These are phyloP conservation scores for Cataglyphis rosenhaueri DNA, from an alignment of 2,888 invertebrate genomes.

Conservation along the genomic window DNA sequence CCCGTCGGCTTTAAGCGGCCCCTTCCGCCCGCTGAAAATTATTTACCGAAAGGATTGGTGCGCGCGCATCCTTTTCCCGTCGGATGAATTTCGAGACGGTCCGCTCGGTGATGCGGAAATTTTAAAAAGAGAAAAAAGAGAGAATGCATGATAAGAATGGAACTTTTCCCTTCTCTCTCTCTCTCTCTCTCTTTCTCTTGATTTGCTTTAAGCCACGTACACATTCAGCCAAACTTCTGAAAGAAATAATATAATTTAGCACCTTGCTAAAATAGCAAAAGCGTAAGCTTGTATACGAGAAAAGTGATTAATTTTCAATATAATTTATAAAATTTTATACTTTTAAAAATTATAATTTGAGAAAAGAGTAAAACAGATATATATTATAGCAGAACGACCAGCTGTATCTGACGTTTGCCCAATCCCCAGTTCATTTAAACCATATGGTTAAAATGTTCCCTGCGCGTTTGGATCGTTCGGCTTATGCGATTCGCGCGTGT, in stretches of 20 bases:
- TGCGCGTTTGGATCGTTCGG: neutral
- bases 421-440: neutral
- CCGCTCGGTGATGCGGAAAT: conserved; percentile 43
- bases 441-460: neutral
- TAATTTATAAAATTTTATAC: neutral
- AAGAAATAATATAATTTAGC: conserved; percentile 26
- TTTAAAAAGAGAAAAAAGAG: conserved; percentile 16
- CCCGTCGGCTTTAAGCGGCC: conserved; percentile 57
- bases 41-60: conserved; percentile 52
- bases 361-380: neutral
- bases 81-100: conserved; percentile 47
- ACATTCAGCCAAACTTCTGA: conserved; percentile 12
- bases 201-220: conserved; percentile 29
- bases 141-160: conserved; percentile 17
- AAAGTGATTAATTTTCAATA: conserved; percentile 21
- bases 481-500: neutral
- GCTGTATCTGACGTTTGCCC: neutral
- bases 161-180: neutral
- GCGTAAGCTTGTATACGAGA: conserved; percentile 9
- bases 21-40: conserved; percentile 52
- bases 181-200: neutral
- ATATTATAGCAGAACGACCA: neutral
- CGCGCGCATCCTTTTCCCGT: conserved; percentile 47
- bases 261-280: neutral
- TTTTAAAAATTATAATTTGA: neutral